phyloP scores from a whole-genome alignment of 2,797 vertebrate species.

The Okamejei kenojei region DNA sequence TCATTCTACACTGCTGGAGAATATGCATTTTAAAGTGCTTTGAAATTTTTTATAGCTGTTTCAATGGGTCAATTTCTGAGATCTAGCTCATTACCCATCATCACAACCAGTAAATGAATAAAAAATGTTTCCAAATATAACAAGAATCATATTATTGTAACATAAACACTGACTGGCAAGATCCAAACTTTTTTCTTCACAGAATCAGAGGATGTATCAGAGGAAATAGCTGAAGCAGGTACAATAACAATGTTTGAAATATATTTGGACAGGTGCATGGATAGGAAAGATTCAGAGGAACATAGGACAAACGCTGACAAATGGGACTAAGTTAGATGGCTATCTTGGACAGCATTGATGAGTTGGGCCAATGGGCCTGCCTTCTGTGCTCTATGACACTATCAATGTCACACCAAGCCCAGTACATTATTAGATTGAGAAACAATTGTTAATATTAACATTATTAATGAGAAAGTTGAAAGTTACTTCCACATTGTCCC shows the following conservation, averaged over 20 bases:
- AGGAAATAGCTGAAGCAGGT: too few species aligned
- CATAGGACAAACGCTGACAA: too few species aligned
- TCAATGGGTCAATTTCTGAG: neutral
- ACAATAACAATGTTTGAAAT: too few species aligned
- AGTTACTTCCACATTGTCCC: neutral
- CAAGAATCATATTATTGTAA: too few species aligned
- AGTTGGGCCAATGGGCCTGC: too few species aligned
- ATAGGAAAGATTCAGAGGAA: too few species aligned
- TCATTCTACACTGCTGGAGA: neutral
- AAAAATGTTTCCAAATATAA: neutral
- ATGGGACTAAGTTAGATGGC: too few species aligned
- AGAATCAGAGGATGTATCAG: too few species aligned
- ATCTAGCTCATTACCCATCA: neutral
- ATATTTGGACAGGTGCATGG: too few species aligned
- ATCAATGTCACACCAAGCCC: neutral
- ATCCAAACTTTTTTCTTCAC: neutral
- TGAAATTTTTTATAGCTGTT: neutral
- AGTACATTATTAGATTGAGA: neutral
- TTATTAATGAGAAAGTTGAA: neutral
- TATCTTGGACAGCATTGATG: too few species aligned
- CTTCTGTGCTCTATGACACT: too few species aligned
- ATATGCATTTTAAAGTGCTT: neutral
- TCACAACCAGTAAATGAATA: neutral
- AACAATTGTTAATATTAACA: neutral
- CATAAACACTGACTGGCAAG: neutral